Evolutionary conservation across 1,140 invertebrate species (phyloP).

Genomic region (Drosophila mayri): DNA sequence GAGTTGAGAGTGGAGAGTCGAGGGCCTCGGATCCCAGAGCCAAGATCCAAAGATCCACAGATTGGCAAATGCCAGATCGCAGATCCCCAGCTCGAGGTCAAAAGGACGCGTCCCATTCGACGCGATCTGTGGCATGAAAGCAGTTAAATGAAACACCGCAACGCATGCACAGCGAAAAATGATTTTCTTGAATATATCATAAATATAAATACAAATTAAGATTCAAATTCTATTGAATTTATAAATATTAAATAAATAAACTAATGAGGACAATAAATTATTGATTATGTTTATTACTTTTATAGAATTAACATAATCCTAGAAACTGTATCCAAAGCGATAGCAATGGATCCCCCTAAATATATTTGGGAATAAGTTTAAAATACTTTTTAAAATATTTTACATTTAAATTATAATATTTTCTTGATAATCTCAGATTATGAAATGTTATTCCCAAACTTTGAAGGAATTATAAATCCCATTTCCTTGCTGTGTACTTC

Average conservation of each 20-base stretch:
- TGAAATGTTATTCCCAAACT: neutral
- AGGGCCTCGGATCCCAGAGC: conserved; percentile 1
- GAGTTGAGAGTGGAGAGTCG: neutral
- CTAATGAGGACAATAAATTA: no score
- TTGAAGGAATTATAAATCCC: neutral
- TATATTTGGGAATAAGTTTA: no score
- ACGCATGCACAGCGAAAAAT: conserved; percentile 11
- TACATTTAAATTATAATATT: neutral
- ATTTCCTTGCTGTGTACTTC: neutral
- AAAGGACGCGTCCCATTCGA: conserved; percentile 81
- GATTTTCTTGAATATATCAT: accelerated
- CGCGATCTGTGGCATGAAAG: conserved; percentile 82
- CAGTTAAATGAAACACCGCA: conserved; percentile 82
- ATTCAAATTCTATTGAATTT: neutral
- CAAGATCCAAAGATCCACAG: conserved; percentile 1
- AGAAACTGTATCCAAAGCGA: no score
- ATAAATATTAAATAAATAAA: neutral
- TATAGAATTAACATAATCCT: no score
- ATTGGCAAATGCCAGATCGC: conserved; percentile 7
- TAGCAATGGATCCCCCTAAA: no score
- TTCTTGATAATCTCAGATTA: no score
- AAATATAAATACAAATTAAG: neutral
- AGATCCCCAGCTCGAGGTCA: conserved; percentile 65
- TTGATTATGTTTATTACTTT: no score
- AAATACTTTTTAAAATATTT: neutral